Evolutionary conservation across 2,113 vertebrate genomes (phyloP), one percentile per base, ranked within the genome.

Genomic region (Channa maculata): DNA sequence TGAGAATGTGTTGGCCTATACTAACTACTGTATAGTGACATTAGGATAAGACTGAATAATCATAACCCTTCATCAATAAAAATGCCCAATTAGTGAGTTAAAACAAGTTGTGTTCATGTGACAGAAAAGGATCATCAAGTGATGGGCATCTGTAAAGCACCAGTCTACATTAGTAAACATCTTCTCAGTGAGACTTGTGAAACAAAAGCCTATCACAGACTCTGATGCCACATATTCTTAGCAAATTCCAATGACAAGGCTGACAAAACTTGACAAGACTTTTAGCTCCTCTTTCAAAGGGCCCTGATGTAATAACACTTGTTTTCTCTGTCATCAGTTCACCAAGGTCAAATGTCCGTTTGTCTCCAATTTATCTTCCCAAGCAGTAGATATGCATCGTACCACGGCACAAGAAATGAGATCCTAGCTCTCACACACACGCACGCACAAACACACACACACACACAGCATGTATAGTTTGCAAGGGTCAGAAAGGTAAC

Each of bases 201-300:
- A 24, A 24, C 24, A 71, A 64, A 38, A 53, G 48, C 38, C 55
- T 50, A 50, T 68, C 60, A 53, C 6, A n/a, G 41, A 45, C 37
- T 71, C 37, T 33, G 43, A 24, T 5, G 46, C 49, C 61, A 62
- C 59, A 38, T 71, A 55, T 36, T 33, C 55, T 71, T 39, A 52
- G 33, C 39, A 77, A 75, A 80, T 52, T 71, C 57, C 9, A 3
- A 58, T 53, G 82, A 84, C 76, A 84, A 64, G 54, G 8, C 72
- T 77, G 75, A 67, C 71, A 67, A 49, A 62, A 55, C n/a, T 14
- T 67, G 57, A 81, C 55, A 6, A 59, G 66, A 59, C 57, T 64
- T 64, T 85, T 65, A 77, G 65, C 36, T 75, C 8, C 2, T 69
- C 59, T 65, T 71, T 65, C 62, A 72, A 62, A 71, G 46, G 14